Percentiles rank a stretch among this genome's conserved stretches.
These are phyloP conservation scores for Fragum whitleyi DNA, from an alignment of 2,888 invertebrate genomes.

Conservation along the genomic window DNA sequence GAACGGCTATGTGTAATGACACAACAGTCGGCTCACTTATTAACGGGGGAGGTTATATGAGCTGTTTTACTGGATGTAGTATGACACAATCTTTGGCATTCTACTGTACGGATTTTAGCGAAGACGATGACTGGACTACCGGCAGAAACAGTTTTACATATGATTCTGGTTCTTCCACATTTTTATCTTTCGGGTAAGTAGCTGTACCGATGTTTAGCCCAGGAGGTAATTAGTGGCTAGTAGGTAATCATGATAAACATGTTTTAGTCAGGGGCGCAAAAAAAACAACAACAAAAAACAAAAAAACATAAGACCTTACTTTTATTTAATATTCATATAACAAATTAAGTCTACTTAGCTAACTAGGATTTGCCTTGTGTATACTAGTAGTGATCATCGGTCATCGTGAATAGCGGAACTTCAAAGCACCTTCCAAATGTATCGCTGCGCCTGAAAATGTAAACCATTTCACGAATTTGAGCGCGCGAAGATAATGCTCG, in stretches of 20 bases:
- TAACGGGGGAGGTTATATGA: background rate
- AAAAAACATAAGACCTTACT: no score
- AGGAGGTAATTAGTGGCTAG: background rate
- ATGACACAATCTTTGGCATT: background rate
- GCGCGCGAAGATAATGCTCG: no score
- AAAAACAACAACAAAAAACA: background rate
- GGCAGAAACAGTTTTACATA: conserved; percentile 20
- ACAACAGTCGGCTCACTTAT: background rate
- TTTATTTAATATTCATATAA: no score
- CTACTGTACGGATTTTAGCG: conserved; percentile 39
- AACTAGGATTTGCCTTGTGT: no score
- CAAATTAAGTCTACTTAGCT: no score
- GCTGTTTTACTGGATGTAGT: conserved; percentile 1
- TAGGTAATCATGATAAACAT: background rate
- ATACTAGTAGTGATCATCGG: no score
- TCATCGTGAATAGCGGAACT: no score
- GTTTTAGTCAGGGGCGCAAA: background rate
- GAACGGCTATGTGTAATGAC: background rate
- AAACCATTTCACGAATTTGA: no score
- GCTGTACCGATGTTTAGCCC: background rate
- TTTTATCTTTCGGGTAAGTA: conserved; percentile 26
- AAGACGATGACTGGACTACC: conserved; percentile 33
- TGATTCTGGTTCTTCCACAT: background rate
- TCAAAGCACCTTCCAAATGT: no score
- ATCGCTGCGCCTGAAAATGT: no score